Evolutionary conservation across 2,797 vertebrate species (phyloP).

Genomic region (Onychomys leucogaster): DNA sequence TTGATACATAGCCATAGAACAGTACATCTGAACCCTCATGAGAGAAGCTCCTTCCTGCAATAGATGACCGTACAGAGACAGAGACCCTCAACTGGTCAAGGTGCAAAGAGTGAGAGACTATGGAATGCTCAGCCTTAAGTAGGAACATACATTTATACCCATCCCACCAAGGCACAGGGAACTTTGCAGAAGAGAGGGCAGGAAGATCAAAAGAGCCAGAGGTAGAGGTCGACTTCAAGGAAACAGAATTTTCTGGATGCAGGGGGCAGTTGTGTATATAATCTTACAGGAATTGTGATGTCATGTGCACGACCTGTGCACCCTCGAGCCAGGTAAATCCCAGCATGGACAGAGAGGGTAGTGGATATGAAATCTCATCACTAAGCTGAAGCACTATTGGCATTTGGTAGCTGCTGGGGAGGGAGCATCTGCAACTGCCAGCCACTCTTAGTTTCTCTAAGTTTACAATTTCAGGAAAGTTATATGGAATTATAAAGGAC

Average conservation of each 20-base stretch:
- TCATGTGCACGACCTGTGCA: neutral
- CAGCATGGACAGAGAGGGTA: neutral
- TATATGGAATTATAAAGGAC: neutral
- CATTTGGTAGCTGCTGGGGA: neutral
- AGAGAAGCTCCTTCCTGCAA: neutral
- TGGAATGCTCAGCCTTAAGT: neutral
- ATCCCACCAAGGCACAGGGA: neutral
- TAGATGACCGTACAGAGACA: neutral
- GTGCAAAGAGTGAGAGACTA: neutral
- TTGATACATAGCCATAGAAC: neutral
- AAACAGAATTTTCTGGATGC: neutral
- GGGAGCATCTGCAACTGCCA: neutral
- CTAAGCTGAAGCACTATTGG: neutral
- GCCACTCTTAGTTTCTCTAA: neutral
- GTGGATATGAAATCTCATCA: neutral
- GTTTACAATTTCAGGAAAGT: neutral
- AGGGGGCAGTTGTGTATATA: neutral
- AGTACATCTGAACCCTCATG: neutral
- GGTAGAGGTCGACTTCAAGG: neutral
- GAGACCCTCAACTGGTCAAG: neutral
- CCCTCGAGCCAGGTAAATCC: neutral
- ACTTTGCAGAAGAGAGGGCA: neutral
- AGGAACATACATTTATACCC: neutral
- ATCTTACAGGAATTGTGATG: neutral
- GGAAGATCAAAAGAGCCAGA: neutral